Percentiles rank a stretch among this genome's conserved stretches.
Evolutionary conservation across 2,888 invertebrate genomes (phyloP).

Genomic region (Leptura quadrifasciata): DNA sequence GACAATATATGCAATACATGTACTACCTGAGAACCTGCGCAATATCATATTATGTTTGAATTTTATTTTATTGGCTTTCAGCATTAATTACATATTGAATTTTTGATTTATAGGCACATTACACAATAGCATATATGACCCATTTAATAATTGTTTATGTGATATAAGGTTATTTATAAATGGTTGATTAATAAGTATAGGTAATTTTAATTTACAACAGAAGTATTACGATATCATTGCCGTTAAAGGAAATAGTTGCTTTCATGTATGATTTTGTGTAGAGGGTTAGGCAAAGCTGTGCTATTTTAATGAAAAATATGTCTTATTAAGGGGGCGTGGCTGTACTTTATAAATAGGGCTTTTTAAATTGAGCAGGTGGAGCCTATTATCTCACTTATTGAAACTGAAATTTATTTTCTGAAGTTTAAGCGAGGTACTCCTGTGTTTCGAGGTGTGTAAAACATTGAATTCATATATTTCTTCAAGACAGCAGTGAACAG

Average conservation of each 20-base stretch:
- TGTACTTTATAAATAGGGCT: no score
- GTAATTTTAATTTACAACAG: not conserved
- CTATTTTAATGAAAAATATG: no score
- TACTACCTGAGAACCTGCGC: not conserved
- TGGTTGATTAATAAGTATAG: not conserved
- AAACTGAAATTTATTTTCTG: no score
- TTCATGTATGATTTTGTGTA: not conserved
- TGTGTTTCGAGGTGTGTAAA: no score
- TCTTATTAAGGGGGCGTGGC: no score
- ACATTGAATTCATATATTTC: no score
- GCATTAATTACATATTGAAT: conserved; percentile 7
- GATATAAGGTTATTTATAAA: not conserved
- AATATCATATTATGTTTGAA: conserved; percentile 1
- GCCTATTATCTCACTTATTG: no score
- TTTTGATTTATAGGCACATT: conserved; percentile 7
- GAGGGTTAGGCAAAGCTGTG: not conserved
- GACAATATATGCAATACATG: conserved; percentile 7
- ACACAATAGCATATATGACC: not conserved
- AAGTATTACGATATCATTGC: not conserved
- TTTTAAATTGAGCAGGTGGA: no score
- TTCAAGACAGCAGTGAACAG: no score
- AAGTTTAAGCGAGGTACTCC: no score
- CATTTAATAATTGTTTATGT: not conserved
- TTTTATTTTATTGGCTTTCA: conserved; percentile 1
- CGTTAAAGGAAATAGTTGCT: not conserved